These are phyloP conservation scores for Sitta carolinensis DNA, from an alignment of 2,797 vertebrate genomes.

Conservation along the genomic window DNA sequence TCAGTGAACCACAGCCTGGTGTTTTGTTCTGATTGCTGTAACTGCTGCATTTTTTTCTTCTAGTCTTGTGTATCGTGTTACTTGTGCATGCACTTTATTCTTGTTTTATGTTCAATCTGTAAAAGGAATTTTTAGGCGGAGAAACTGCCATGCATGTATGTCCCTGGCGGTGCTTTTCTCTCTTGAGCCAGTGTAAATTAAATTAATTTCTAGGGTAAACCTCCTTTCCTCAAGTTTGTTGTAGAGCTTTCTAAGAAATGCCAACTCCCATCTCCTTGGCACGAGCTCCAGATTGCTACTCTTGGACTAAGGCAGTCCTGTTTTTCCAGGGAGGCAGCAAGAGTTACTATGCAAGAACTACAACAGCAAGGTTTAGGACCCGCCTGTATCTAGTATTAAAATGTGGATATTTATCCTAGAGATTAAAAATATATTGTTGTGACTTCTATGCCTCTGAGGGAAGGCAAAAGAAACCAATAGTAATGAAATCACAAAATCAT, in stretches of 20 bases:
- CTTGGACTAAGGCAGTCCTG: background rate
- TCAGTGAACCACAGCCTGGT: background rate
- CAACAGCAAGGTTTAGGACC: background rate
- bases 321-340: background rate
- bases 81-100: background rate
- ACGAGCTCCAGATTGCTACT: background rate
- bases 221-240: slow-evolving; percentile 8
- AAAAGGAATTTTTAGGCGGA: slow-evolving; percentile 16
- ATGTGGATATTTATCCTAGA: slow-evolving; percentile 38
- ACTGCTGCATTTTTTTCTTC: background rate
- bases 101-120: background rate
- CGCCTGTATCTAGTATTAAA: slow-evolving; percentile 16
- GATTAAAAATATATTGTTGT: background rate
- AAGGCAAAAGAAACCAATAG: background rate
- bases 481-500: slow-evolving; percentile 34
- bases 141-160: background rate
- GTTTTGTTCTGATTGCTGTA: background rate
- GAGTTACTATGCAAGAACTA: background rate
- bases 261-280: slow-evolving; percentile 12
- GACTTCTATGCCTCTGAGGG: slow-evolving; percentile 38
- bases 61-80: background rate
- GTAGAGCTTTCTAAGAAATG: slow-evolving; percentile 37
- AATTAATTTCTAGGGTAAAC: background rate
- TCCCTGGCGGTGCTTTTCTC: background rate
- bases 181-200: background rate